phyloP scores from a whole-genome alignment of 2,888 invertebrate genomes.

The Scaptomyza flava region DNA sequence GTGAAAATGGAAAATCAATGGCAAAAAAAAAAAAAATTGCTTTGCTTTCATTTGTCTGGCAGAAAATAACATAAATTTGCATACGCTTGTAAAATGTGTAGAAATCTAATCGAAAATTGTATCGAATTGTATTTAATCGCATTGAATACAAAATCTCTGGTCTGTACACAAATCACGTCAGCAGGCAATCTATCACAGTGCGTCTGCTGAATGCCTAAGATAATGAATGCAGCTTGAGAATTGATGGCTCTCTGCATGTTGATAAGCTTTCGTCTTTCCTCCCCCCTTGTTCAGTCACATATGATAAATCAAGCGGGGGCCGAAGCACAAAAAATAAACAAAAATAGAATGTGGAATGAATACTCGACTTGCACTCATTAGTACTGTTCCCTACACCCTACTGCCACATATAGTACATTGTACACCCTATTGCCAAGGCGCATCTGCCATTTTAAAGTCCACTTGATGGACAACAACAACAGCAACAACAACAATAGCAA shows the following conservation, averaged over 20 bases:
- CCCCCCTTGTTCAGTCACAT: slow-evolving; percentile 12
- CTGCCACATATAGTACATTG: too few relatives aligned
- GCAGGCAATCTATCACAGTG: slow-evolving; percentile 67
- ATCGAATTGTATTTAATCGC: slow-evolving; percentile 52
- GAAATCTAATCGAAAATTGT: slow-evolving; percentile 65
- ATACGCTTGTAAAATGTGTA: slow-evolving; percentile 36
- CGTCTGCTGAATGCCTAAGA: slow-evolving; percentile 45
- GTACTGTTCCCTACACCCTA: slow-evolving; percentile 3
- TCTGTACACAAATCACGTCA: slow-evolving; percentile 73
- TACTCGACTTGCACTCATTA: slow-evolving; percentile 44
- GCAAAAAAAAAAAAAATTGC: slow-evolving; percentile 1
- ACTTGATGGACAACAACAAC: slow-evolving; percentile 61
- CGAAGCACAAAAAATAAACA: background rate
- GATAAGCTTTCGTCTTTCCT: slow-evolving; percentile 45
- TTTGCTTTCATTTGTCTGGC: slow-evolving; percentile 57
- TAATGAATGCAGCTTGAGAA: slow-evolving; percentile 62
- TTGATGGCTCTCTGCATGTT: slow-evolving; percentile 51
- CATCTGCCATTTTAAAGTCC: slow-evolving; percentile 36
- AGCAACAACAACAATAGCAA: slow-evolving; percentile 44
- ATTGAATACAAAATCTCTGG: slow-evolving; percentile 30
- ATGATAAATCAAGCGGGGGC: slow-evolving; percentile 22
- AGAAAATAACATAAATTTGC: slow-evolving; percentile 57
- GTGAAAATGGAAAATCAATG: slow-evolving; percentile 25
- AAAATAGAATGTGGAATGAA: background rate
- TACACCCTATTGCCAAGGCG: slow-evolving; percentile 9